These are phyloP conservation scores for Scolopax rusticola DNA, from an alignment of 2,797 vertebrate species.

Conservation along the genomic window DNA sequence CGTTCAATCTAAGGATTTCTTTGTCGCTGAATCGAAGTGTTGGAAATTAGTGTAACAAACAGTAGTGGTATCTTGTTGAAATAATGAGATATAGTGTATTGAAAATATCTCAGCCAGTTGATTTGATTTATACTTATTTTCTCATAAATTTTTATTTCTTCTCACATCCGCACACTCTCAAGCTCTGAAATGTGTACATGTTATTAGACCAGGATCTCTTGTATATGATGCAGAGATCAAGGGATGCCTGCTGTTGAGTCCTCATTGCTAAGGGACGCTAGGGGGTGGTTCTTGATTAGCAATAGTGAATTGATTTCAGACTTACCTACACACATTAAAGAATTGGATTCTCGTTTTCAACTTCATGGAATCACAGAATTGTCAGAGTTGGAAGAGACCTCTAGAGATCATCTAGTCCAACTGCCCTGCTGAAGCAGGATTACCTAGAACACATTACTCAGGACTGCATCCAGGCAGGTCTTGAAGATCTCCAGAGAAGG, in stretches of 20 bases:
- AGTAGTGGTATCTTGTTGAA: not conserved
- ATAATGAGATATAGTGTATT: not conserved
- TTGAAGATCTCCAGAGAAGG: too few species aligned
- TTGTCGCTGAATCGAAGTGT: not conserved
- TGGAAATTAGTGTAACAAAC: not conserved
- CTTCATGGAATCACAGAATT: not conserved
- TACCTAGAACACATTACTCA: too few species aligned
- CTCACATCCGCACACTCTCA: not conserved
- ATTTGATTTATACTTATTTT: not conserved
- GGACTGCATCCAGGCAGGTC: too few species aligned
- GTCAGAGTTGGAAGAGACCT: too few species aligned
- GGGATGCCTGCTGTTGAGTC: not conserved
- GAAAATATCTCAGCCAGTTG: not conserved
- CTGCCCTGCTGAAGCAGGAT: too few species aligned
- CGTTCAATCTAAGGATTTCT: not conserved
- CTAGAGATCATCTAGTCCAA: too few species aligned
- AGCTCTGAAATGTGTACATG: rapidly evolving
- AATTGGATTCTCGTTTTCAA: not conserved
- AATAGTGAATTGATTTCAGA: not conserved
- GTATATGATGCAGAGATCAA: not conserved
- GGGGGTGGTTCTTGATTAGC: not conserved
- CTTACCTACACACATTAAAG: not conserved
- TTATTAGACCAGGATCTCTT: not conserved
- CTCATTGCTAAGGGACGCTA: not conserved
- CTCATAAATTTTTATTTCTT: not conserved